Conservation (phyloP, 2,797 vertebrate genomes). For the Anomalospiza imberbis region DNA sequence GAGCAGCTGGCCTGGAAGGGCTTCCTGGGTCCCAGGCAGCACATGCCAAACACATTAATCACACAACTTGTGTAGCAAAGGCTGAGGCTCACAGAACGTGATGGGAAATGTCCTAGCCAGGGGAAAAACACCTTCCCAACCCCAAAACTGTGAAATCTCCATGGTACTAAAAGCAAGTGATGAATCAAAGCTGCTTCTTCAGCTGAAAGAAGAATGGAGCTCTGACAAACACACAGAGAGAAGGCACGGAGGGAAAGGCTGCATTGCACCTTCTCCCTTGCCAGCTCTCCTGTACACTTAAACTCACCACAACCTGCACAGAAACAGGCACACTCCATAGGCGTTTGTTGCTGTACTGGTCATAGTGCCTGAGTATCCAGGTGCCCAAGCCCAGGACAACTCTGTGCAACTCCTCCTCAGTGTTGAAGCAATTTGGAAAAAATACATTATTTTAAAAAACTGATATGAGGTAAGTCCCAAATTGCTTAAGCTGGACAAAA, state of each 20-base stretch:
- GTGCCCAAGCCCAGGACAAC: neutral
- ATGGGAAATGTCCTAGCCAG: neutral
- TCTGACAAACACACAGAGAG: neutral
- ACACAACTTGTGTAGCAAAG: neutral
- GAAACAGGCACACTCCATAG: neutral
- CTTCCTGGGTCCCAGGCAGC: neutral
- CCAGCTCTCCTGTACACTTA: neutral
- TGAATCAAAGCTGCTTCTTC: neutral
- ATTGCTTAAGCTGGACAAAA: neutral
- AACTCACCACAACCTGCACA: neutral
- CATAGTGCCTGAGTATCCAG: neutral
- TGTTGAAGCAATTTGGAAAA: conserved; percentile 2
- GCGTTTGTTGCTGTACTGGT: neutral
- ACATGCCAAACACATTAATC: neutral
- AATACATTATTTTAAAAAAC: neutral
- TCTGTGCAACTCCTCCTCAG: neutral
- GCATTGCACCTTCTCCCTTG: neutral
- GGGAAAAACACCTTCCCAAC: neutral
- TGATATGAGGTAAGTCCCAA: neutral
- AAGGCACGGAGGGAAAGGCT: neutral
- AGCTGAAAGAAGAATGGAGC: neutral
- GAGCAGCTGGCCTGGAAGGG: neutral
- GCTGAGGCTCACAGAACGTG: neutral
- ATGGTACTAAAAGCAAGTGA: neutral
- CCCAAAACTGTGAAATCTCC: neutral